Conservation (phyloP, 2,888 invertebrate species). For the Camponotus fellah region DNA sequence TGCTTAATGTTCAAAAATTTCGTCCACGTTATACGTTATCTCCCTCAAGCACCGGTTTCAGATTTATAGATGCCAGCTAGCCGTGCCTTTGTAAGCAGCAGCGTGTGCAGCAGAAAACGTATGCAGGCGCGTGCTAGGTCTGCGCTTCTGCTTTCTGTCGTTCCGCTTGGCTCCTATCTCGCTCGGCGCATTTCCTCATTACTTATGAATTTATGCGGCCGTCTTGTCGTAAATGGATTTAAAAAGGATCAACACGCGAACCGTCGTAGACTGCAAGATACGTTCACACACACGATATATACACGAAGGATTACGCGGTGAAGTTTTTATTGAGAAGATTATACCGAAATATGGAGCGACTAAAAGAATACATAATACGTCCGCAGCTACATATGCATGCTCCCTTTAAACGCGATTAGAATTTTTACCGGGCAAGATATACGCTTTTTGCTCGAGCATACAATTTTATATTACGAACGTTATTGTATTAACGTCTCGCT, state of each 20-base stretch:
- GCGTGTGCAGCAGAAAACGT: constrained; percentile 41
- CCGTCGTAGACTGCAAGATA: constrained; percentile 51
- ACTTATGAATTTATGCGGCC: constrained; percentile 69
- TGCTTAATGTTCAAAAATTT: constrained; percentile 45
- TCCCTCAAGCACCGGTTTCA: constrained; percentile 34
- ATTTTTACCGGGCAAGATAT: constrained; percentile 32
- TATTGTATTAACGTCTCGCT: constrained; percentile 11
- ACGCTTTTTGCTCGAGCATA: background rate
- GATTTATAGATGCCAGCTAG: constrained; percentile 48
- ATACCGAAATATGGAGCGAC: constrained; percentile 55
- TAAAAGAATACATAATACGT: constrained; percentile 65
- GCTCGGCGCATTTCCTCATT: constrained; percentile 51
- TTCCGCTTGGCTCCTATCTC: constrained; percentile 34
- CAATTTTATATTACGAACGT: constrained; percentile 17
- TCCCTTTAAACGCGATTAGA: constrained; percentile 42
- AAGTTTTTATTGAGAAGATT: constrained; percentile 68
- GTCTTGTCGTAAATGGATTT: constrained; percentile 53
- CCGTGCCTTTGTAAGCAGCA: constrained; percentile 37
- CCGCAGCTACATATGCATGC: constrained; percentile 27
- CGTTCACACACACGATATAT: constrained; percentile 53
- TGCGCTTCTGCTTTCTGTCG: constrained; percentile 46
- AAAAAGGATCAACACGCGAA: constrained; percentile 50
- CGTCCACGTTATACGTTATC: constrained; percentile 30
- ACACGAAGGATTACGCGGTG: constrained; percentile 59
- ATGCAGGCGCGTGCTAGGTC: constrained; percentile 40